phyloP scores from a whole-genome alignment of 2,888 invertebrate genomes.

The Timema podura region DNA sequence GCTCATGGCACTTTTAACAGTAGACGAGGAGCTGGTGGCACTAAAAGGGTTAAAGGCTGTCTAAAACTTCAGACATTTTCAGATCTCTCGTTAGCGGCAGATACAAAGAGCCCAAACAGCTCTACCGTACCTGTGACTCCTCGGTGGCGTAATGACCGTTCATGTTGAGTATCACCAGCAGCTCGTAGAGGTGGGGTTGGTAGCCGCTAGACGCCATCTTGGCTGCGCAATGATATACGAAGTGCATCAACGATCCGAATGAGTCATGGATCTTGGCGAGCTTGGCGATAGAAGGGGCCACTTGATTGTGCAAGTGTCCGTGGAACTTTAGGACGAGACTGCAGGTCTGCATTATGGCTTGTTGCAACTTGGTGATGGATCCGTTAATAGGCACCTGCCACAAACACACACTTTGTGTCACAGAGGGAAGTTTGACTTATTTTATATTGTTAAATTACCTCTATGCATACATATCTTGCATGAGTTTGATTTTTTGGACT shows the following conservation, averaged over 20 bases:
- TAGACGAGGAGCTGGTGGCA: too few species aligned
- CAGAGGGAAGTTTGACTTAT: too few species aligned
- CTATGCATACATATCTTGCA: too few species aligned
- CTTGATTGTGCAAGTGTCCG: conserved; percentile 53
- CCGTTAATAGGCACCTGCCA: conserved; percentile 65
- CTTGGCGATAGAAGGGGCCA: conserved; percentile 48
- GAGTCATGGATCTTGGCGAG: conserved; percentile 54
- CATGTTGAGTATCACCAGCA: conserved; percentile 62
- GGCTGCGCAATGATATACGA: conserved; percentile 58
- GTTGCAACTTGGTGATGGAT: conserved; percentile 62
- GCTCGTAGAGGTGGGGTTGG: conserved; percentile 61
- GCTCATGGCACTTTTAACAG: too few species aligned
- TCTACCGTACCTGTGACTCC: too few species aligned
- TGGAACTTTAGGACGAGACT: conserved; percentile 68
- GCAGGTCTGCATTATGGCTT: conserved; percentile 66
- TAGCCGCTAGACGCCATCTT: conserved; percentile 63
- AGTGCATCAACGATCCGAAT: conserved; percentile 56
- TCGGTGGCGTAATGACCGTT: conserved; percentile 52
- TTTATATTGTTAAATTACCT: too few species aligned
- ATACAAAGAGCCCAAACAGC: too few species aligned
- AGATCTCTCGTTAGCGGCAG: too few species aligned
- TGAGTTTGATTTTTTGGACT: too few species aligned
- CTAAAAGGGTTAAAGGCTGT: too few species aligned
- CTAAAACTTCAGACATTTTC: too few species aligned
- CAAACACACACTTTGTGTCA: not conserved